Base-by-base conservation (phyloP, 2,113 vertebrate species). In the Trichechus manatus region DNA sequence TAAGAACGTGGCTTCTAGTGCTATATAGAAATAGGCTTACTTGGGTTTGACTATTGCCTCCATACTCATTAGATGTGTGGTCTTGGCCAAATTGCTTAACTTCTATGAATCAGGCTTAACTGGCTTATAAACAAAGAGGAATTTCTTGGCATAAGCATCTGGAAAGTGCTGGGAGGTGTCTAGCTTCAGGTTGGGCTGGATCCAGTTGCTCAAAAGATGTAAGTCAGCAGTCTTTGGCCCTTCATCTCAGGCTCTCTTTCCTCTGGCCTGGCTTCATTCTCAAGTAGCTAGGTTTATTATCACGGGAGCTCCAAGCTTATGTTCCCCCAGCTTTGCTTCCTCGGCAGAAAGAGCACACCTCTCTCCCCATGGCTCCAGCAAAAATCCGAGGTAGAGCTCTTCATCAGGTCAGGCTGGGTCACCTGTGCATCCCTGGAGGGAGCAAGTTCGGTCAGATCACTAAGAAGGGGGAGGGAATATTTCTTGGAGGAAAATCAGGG, bases 131-230 rank as follows among this genome's bases (percentile, higher is more conserved):
- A 64, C 36, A 86, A 86, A 87, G 86, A 93, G 36, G 50, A 15
- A 25, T 74, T 56, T 61, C 44, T 85, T 93, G 86, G 95, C 56
- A 86, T 39, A 14, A 5, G 10, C 20, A 50, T 68, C 82, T 83
- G 50, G 78, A 72, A 82, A 86, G 9, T 86, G 75, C 42, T 77
- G 42, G 63, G 77, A 36, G 22, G 68, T 53, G 19, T 61, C 42
- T 42, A 50, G 64, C 84, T 89, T 96, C 94, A 84, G 89, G 87
- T 61, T 83, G 36, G 89, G 87, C 13, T 95, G 70, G 87, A 92
- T 94, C 93, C 87, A 97, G 80, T 70, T 44, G n/a, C 75, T 96
- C 53, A n/a, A 42, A 89, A 70, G 79, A 77, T n/a, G 9, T 39
- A 68, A 82, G 79, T 22, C 15, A 90, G 70, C 25, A 42, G 83